Evolutionary conservation across 2,797 vertebrate genomes (phyloP).

Genomic region (Dendrocincla tyrannina): DNA sequence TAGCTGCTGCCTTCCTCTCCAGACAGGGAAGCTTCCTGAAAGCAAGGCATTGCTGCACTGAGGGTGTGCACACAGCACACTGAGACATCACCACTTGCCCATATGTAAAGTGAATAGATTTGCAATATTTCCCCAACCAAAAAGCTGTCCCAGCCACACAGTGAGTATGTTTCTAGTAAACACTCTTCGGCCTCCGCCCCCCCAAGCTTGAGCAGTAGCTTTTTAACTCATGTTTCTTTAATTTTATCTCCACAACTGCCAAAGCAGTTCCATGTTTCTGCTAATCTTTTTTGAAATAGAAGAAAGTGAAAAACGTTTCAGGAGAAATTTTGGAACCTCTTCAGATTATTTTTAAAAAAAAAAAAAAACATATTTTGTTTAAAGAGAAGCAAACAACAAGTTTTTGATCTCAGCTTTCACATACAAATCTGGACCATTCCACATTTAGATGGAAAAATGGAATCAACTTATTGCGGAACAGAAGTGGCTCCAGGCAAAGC

Average conservation of each 20-base stretch:
- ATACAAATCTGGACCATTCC: background rate
- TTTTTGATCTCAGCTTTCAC: conserved; percentile 37
- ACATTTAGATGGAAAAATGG: background rate
- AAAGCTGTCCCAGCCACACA: background rate
- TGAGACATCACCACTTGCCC: background rate
- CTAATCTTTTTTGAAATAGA: background rate
- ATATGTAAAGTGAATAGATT: background rate
- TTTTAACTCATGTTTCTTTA: conserved; percentile 12
- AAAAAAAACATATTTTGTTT: conserved; percentile 16
- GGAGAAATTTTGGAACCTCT: conserved; percentile 24
- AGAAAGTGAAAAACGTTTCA: conserved; percentile 6
- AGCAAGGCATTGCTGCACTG: background rate
- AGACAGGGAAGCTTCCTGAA: conserved; percentile 24
- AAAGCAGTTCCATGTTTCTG: conserved; percentile 11
- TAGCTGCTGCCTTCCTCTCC: conserved; percentile 45
- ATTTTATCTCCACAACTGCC: conserved; percentile 2
- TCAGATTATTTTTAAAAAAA: background rate
- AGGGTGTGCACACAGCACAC: background rate
- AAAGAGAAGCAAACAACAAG: conserved; percentile 50
- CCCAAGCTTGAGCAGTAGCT: background rate
- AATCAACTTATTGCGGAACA: conserved; percentile 13
- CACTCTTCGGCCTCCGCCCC: background rate
- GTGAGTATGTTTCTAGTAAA: background rate
- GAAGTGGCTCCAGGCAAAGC: background rate
- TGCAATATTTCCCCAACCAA: background rate